Base-by-base conservation (phyloP, 2,888 invertebrate species). In the Sminthurinus aureus region DNA sequence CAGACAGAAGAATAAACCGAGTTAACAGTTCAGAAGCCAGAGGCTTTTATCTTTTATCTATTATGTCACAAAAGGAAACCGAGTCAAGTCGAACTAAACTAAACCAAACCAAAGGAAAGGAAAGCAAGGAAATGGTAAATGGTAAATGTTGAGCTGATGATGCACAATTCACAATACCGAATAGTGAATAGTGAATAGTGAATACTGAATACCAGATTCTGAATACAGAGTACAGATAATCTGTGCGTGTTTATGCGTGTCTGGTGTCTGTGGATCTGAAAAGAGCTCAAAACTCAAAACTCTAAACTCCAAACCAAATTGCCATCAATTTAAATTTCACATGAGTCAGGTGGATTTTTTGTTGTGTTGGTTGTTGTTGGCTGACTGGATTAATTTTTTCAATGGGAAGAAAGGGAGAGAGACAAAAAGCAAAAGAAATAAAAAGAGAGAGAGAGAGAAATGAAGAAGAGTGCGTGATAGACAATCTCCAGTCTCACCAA, bases 261-360 rank as follows among this genome's bases (percentile, higher is more conserved):
- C 58, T 58, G 58, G 52, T 11, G 12, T n/a, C n/a, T 69, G 69
- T 26, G 26, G 13, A 24, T 13, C 20, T 13, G 26, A 3, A 71
- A 22, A 71, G 71, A 24, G 71, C 6, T 38, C 38, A 38, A 38
- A 38, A 38, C 38, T 38, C 38, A 1, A 38, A 38, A 38, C 38
- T 38, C 38, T 6, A 38, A 38, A 38, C 38, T 38, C 38, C 38
- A 38, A 71, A 13, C 71, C 26, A 71, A 71, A 71, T 71, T 71
- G 26, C 24, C 71, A 26, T 71, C 71, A 22, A 71, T 71, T 71
- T 69, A 22, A 69, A 69, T 69, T 69, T 69, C 71, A 71, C 71
- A 71, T 67, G 71, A 71, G 71, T 71, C 71, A 71, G 71, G 71
- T 71, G 24, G 71, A 26, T 71, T 71, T 71, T 71, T 71, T 71